A percentile compares a stretch with the other conserved stretches of the same genome.
phyloP scores from a whole-genome alignment of 2,797 vertebrate genomes.

The Mormyrus hasselquistii region DNA sequence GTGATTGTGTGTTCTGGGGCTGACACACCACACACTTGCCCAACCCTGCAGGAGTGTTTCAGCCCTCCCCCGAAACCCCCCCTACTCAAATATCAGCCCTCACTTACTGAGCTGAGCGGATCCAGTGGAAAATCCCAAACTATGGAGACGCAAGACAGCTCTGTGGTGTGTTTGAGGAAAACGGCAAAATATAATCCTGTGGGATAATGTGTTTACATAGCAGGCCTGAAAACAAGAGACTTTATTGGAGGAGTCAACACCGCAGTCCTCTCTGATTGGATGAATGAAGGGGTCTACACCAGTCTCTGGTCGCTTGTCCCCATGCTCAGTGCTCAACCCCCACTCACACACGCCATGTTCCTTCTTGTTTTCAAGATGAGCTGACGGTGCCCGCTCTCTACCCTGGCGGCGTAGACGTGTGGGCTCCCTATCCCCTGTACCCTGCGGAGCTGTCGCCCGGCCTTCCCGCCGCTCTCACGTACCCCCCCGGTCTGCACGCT shows the following conservation, averaged over 20 bases:
- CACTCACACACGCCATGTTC: background rate
- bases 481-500: slow-evolving; percentile 92
- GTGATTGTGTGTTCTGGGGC: background rate
- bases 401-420: slow-evolving; percentile 92
- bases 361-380: slow-evolving; percentile 75
- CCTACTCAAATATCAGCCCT: background rate
- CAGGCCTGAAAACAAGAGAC: background rate
- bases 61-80: background rate
- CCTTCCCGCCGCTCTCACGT: slow-evolving; percentile 93
- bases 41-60: background rate
- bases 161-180: background rate
- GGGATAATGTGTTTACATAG: background rate
- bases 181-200: background rate
- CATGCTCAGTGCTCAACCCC: background rate
- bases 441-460: slow-evolving; percentile 92
- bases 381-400: slow-evolving; percentile 95
- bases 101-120: background rate
- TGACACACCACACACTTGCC: background rate
- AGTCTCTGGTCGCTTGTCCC: background rate
- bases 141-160: background rate
- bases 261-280: background rate
- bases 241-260: background rate
- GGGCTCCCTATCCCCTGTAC: slow-evolving; percentile 96
- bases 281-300: background rate
- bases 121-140: background rate